Conservation (phyloP, 1,140 invertebrate genomes). For the Diploscapter pachys region DNA sequence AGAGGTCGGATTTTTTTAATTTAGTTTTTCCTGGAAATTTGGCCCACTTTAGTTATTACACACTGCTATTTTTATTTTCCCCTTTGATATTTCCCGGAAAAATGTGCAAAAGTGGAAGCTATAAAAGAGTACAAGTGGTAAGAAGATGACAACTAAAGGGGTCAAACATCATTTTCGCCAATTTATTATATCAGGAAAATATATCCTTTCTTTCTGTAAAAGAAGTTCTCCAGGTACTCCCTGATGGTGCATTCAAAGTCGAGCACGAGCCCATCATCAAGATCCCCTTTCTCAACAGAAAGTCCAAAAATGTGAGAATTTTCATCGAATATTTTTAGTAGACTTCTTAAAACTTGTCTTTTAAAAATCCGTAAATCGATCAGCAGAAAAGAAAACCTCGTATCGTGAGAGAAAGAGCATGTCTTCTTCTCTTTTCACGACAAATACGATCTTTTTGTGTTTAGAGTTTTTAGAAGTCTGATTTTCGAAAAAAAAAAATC, state of each 20-base stretch:
- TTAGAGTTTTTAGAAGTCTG: slow-evolving; percentile 15
- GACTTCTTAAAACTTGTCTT: not conserved
- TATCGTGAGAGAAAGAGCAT: slow-evolving; percentile 3
- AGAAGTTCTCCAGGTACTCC: slow-evolving; percentile 26
- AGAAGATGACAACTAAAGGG: too few species aligned
- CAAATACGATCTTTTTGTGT: not conserved
- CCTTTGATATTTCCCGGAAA: too few species aligned
- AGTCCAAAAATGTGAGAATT: slow-evolving; percentile 14
- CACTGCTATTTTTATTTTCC: too few species aligned
- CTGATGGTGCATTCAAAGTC: slow-evolving; percentile 44
- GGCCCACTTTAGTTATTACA: too few species aligned
- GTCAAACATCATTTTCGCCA: too few species aligned
- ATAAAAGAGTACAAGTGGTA: too few species aligned
- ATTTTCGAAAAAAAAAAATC: too few species aligned
- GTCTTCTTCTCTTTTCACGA: too few species aligned
- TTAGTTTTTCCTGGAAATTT: not conserved
- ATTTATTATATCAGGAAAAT: not conserved
- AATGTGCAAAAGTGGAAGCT: too few species aligned
- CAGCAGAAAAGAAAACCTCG: too few species aligned
- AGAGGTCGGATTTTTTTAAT: slow-evolving; percentile 17
- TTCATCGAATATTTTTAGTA: slow-evolving; percentile 12
- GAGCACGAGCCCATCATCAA: slow-evolving; percentile 49
- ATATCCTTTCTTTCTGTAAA: slow-evolving; percentile 6
- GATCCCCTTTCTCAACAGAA: slow-evolving; percentile 42
- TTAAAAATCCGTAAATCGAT: too few species aligned